A percentile compares a stretch with the other conserved stretches of the same genome.
These are phyloP conservation scores for Atrina japonica DNA, from an alignment of 2,888 invertebrate genomes.

Conservation along the genomic window DNA sequence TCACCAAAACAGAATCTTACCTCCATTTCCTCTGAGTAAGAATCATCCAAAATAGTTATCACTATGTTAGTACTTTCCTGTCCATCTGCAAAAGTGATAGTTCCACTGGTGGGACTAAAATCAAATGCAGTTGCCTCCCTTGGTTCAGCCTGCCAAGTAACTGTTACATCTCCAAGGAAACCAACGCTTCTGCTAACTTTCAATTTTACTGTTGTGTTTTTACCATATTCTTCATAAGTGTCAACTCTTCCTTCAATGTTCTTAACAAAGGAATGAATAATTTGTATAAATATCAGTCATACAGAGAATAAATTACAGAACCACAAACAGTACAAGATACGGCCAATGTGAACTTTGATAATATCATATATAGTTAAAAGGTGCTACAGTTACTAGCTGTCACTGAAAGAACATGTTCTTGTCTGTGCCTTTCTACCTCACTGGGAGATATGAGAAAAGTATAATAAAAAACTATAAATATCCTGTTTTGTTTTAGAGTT, in stretches of 20 bases:
- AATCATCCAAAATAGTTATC: conserved; percentile 75
- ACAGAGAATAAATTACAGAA: too few relatives aligned
- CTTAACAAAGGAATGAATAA: conserved; percentile 58
- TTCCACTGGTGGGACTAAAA: conserved; percentile 73
- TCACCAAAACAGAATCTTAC: too few relatives aligned
- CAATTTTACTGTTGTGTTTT: conserved; percentile 66
- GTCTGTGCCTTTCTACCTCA: not conserved
- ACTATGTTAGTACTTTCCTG: conserved; percentile 66
- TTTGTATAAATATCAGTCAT: too few relatives aligned
- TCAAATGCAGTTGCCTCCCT: conserved; percentile 72
- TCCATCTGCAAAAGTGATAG: conserved; percentile 66
- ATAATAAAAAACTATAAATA: too few relatives aligned
- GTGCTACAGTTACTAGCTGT: not conserved
- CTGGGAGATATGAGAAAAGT: too few relatives aligned
- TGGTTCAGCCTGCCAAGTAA: conserved; percentile 76
- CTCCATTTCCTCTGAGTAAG: conserved; percentile 73
- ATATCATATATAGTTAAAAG: not conserved
- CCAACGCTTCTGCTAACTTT: conserved; percentile 69
- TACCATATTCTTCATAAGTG: conserved; percentile 73
- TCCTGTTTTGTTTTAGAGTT: too few relatives aligned
- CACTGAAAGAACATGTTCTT: not conserved
- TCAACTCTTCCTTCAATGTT: conserved; percentile 77
- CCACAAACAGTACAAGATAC: not conserved
- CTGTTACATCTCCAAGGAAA: conserved; percentile 68
- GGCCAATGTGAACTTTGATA: too few relatives aligned